phyloP scores from a whole-genome alignment of 2,888 invertebrate species.

The Hipparchia sbordonii region DNA sequence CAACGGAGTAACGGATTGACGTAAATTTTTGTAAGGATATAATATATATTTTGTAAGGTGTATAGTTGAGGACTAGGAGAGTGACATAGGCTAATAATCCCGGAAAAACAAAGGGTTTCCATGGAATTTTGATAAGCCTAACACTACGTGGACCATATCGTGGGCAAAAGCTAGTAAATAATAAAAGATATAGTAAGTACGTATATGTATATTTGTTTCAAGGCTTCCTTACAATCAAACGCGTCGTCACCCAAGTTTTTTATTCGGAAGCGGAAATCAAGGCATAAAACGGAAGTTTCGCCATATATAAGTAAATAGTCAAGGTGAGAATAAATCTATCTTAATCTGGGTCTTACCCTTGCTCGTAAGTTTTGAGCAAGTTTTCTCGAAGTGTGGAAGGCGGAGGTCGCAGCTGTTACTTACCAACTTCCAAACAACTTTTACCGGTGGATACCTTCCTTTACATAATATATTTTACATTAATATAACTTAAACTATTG shows the following conservation, averaged over 20 bases:
- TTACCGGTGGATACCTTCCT: constrained; percentile 12
- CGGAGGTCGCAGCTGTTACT: constrained; percentile 33
- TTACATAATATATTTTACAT: neutral
- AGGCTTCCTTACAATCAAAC: constrained; percentile 14
- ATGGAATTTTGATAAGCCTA: too few relatives aligned
- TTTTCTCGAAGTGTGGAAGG: constrained; percentile 35
- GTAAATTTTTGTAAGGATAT: too few relatives aligned
- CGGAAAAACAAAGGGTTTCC: too few relatives aligned
- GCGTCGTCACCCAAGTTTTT: constrained; percentile 15
- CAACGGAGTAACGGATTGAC: too few relatives aligned
- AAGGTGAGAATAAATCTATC: constrained; percentile 39
- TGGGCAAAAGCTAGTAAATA: too few relatives aligned
- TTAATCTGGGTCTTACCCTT: constrained; percentile 38
- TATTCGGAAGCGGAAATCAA: constrained; percentile 42
- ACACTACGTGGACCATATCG: too few relatives aligned
- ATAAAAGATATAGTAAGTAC: too few relatives aligned
- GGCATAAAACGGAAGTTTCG: constrained; percentile 39
- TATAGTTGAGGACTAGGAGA: too few relatives aligned
- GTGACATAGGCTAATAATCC: too few relatives aligned
- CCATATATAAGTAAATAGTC: constrained; percentile 35
- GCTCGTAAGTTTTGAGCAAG: constrained; percentile 37
- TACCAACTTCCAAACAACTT: constrained; percentile 25
- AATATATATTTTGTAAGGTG: too few relatives aligned
- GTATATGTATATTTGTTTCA: neutral
- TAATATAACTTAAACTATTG: too few relatives aligned